phyloP scores from a whole-genome alignment of 2,797 vertebrate species.

The Rhinella marina region DNA sequence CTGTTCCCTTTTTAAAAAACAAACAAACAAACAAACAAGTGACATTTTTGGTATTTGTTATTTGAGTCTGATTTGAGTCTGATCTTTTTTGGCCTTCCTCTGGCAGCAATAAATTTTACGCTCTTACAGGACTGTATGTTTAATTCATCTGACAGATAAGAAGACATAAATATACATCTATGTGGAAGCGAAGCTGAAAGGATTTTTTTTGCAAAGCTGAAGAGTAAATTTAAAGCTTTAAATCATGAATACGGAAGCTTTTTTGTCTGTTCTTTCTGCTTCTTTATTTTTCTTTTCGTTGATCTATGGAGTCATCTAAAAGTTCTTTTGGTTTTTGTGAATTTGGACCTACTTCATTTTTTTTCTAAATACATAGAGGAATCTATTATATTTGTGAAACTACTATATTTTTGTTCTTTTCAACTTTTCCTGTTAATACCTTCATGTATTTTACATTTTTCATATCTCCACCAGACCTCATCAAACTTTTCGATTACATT shows the following conservation, averaged over 20 bases:
- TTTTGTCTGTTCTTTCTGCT: constrained; percentile 7
- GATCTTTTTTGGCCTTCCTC: constrained; percentile 7
- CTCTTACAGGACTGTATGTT: constrained; percentile 34
- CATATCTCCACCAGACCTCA: neutral
- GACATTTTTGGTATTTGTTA: neutral
- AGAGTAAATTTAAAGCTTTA: constrained; percentile 47
- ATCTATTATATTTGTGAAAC: constrained; percentile 21
- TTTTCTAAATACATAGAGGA: constrained; percentile 3
- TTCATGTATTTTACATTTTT: neutral
- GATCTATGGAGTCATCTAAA: constrained; percentile 44
- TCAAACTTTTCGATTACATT: neutral
- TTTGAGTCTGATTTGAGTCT: too few species aligned
- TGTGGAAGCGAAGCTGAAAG: constrained; percentile 31
- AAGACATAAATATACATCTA: constrained; percentile 55
- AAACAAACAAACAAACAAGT: neutral
- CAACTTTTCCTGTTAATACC: neutral
- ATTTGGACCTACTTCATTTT: neutral
- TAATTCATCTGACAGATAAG: constrained; percentile 62
- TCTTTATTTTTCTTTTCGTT: constrained; percentile 30
- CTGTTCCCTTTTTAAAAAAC: too few species aligned
- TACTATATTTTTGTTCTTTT: neutral
- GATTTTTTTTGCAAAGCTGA: constrained; percentile 28
- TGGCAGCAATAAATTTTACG: constrained; percentile 24
- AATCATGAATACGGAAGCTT: constrained; percentile 42
- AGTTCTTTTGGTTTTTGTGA: neutral